These are phyloP conservation scores for Bombus sylvicola DNA, from an alignment of 1,140 invertebrate species.

Conservation along the genomic window DNA sequence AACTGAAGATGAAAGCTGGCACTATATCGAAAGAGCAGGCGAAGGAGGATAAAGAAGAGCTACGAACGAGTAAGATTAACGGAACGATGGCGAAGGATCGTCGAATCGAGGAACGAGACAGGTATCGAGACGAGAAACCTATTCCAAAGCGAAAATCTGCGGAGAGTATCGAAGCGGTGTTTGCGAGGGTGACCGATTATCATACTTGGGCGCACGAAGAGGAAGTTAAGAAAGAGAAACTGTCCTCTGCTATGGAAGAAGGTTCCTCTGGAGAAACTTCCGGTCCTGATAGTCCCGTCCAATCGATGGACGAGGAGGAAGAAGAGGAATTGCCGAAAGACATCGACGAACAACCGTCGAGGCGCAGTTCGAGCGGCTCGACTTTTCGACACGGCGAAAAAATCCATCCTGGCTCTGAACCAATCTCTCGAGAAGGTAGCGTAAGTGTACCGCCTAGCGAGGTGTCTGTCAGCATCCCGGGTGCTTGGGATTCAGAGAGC, in stretches of 20 bases:
- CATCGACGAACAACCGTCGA: constrained; percentile 73
- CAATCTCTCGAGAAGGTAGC: constrained; percentile 79
- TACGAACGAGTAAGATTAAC: constrained; percentile 64
- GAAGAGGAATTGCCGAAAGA: constrained; percentile 74
- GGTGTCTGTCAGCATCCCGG: constrained; percentile 78
- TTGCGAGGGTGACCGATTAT: constrained; percentile 83
- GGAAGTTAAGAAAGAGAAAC: constrained; percentile 82
- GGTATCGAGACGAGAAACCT: constrained; percentile 75
- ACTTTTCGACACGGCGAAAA: constrained; percentile 77
- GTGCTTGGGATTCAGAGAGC: constrained; percentile 79
- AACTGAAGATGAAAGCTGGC: constrained; percentile 88
- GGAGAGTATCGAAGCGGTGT: constrained; percentile 79
- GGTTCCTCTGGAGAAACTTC: constrained; percentile 92
- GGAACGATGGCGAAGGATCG: constrained; percentile 74
- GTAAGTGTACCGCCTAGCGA: constrained; percentile 79
- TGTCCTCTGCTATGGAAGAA: constrained; percentile 78
- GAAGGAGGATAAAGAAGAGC: constrained; percentile 67
- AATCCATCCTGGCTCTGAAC: constrained; percentile 74
- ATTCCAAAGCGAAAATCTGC: constrained; percentile 79
- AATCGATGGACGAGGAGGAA: constrained; percentile 85
- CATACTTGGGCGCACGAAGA: constrained; percentile 81
- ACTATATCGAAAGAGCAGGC: constrained; percentile 65
- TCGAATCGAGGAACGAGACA: constrained; percentile 64
- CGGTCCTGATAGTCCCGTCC: constrained; percentile 91
- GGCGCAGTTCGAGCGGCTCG: constrained; percentile 77